A percentile compares a stretch with the other conserved stretches of the same genome.
Evolutionary conservation across 1,140 invertebrate species (phyloP).

Genomic region (Drosophila ogumai): DNA sequence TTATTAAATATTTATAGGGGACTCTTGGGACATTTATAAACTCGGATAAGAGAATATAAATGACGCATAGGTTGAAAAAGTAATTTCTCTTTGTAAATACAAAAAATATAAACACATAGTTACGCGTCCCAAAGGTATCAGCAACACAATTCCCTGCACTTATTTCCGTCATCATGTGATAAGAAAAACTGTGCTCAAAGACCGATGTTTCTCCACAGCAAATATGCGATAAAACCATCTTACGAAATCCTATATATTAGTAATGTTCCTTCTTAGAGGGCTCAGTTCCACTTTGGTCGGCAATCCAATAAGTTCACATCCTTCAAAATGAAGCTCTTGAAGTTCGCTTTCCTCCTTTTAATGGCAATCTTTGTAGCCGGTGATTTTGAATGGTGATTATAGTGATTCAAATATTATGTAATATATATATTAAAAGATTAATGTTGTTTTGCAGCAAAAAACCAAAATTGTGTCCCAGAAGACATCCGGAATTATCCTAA

Average conservation of each 20-base stretch:
- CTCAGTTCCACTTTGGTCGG: constrained; percentile 25
- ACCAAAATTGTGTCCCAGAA: fast-evolving
- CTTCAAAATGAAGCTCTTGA: constrained; percentile 2
- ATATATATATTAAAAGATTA: not conserved
- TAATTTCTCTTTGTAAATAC: not conserved
- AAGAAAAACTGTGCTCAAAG: not conserved
- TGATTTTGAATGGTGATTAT: not conserved
- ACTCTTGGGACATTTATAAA: not conserved
- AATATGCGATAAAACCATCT: constrained; percentile 17
- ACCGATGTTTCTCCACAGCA: constrained; percentile 4
- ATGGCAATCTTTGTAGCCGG: not conserved
- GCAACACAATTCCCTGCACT: not conserved
- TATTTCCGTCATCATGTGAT: constrained; percentile 8
- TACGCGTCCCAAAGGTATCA: not conserved
- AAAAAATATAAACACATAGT: not conserved
- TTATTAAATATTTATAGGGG: not conserved
- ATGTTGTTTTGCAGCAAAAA: not conserved
- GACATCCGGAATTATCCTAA: not conserved
- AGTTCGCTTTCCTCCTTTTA: not conserved
- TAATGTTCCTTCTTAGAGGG: not conserved
- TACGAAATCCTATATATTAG: constrained; percentile 14
- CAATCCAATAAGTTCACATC: not conserved
- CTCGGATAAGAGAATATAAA: constrained; percentile 3
- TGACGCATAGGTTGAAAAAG: not conserved
- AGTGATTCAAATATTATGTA: not conserved